These are phyloP conservation scores for Penaeus monodon DNA, from an alignment of 2,888 invertebrate genomes.

Conservation along the genomic window DNA sequence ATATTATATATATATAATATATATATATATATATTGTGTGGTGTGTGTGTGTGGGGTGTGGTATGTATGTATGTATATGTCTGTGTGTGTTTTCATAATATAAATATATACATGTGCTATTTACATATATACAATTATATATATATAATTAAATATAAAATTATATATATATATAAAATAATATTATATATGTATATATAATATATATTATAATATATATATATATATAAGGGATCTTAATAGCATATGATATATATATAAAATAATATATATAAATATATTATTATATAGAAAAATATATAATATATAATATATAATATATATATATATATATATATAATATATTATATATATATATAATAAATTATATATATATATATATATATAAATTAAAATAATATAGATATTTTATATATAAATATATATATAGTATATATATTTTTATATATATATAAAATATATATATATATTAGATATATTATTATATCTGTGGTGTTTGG, in stretches of 20 bases:
- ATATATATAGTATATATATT: slow-evolving; percentile 8
- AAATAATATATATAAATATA: slow-evolving; percentile 46
- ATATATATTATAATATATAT: slow-evolving; percentile 34
- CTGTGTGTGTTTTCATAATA: too few species aligned
- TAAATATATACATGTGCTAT: not conserved
- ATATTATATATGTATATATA: slow-evolving; percentile 42
- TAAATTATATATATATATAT: not conserved
- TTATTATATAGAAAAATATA: slow-evolving; percentile 53
- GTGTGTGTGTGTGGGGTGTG: too few species aligned
- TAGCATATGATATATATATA: slow-evolving; percentile 45
- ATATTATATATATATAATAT: not conserved
- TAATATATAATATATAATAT: slow-evolving; percentile 49
- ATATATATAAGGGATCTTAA: too few species aligned
- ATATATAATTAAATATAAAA: slow-evolving; percentile 36
- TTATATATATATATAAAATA: slow-evolving; percentile 31
- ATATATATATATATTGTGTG: slow-evolving; percentile 39
- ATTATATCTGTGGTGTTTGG: too few species aligned
- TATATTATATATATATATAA: slow-evolving; percentile 15
- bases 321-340: slow-evolving; percentile 35
- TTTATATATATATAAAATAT: not conserved
- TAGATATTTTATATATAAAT: slow-evolving; percentile 16
- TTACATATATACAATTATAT: slow-evolving; percentile 27
- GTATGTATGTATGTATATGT: too few species aligned
- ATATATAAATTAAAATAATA: too few species aligned
- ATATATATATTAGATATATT: too few species aligned